phyloP scores from a whole-genome alignment of 2,113 vertebrate species.

The Tringa solitaria region DNA sequence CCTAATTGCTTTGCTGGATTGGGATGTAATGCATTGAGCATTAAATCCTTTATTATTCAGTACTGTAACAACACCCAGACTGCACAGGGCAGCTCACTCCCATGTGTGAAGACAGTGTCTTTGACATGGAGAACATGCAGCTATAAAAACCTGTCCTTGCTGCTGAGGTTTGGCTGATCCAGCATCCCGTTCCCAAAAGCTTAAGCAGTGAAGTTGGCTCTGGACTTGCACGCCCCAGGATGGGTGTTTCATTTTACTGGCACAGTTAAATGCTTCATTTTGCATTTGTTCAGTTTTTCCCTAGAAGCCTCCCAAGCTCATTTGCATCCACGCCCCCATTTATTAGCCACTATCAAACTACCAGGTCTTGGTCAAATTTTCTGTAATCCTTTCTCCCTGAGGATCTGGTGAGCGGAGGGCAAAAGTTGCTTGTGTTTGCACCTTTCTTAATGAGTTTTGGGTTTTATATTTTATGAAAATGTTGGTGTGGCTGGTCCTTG shows the following conservation, averaged over 20 bases:
- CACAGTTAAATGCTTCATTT: not conserved
- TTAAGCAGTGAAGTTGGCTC: rapidly evolving
- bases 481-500: not conserved
- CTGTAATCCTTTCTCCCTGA: not conserved
- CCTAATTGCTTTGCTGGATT: not conserved
- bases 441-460: not conserved
- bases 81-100: not conserved
- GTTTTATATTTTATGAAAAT: not conserved
- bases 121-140: not conserved
- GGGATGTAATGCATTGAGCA: not conserved
- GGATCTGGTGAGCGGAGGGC: not conserved
- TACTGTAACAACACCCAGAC: not conserved
- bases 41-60: not conserved
- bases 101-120: rapidly evolving
- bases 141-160: not conserved
- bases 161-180: not conserved
- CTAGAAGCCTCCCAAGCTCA: not conserved
- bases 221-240: not conserved
- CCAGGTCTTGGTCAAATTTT: not conserved
- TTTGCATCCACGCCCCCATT: not conserved
- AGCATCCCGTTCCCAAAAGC: not conserved
- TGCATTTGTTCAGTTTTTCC: not conserved
- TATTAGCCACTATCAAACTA: not conserved
- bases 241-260: not conserved
- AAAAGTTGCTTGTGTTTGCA: not conserved